Evolutionary conservation across 2,113 vertebrate genomes (phyloP), one percentile per base, ranked within the genome.

Genomic region (Centropristis striata): DNA sequence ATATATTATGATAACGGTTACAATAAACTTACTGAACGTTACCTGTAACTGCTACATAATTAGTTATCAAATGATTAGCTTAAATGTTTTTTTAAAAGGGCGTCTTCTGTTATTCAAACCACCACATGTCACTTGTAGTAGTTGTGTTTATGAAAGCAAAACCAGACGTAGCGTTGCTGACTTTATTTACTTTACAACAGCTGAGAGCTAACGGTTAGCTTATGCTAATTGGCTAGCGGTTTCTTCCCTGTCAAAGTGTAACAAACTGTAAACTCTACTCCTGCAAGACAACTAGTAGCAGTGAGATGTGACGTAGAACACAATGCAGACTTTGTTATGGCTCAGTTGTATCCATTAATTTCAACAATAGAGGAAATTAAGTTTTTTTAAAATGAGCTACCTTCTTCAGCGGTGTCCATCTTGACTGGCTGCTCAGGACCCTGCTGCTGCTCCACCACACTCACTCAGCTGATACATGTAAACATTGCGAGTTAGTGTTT

Each of bases 401-500:
- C 96, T 96, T 97, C 96, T 72, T 97, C 96, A 0, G 95, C 93
- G 88, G 95, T 95, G 94, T 97, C 96, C 96, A 97, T 97, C 93
- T 96, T 96, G 95, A 41, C 78, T 75, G 65, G 75, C 47, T 80
- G 75, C 61, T 75, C 12, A 25, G 39, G 67, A 80, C 76, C 79
- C 11, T n/a, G n/a, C 32, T 6, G 6, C 46, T 74, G 74, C 57
- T 83, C 68, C 78, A n/a, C 81, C 18, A 42, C 16, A 27, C 39
- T 64, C 54, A 44, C 58, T 6, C 18, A 44, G 61, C n/a, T 36
- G 47, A 66, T 78, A 10, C 12, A 16, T 32, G 60, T 11, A 64
- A 16, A 80, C 92, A 90, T 87, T 23, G 70, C 27, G 23, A 1
- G 8, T 5, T 4, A 5, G 1, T 21, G 36, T 64, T 50, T 4